Conservation (phyloP, 2,113 vertebrate species). For the Castor canadensis region DNA sequence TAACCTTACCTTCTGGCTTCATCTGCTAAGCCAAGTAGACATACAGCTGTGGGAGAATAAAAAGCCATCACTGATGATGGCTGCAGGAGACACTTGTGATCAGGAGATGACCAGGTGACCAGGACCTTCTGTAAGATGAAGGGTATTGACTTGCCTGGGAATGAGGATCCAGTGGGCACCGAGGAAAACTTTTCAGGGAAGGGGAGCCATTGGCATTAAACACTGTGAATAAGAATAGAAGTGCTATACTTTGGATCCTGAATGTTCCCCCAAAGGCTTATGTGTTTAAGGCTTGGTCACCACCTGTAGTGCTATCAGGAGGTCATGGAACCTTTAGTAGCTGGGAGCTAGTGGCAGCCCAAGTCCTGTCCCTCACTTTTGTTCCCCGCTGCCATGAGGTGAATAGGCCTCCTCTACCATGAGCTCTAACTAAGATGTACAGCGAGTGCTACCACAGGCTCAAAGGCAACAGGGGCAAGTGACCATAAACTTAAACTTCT, state of each 20-base stretch:
- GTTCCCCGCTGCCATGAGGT: not conserved
- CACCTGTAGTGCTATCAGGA: too few relatives aligned
- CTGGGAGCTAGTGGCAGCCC: not conserved
- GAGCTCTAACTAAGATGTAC: not conserved
- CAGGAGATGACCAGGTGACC: too few relatives aligned
- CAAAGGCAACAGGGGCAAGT: not conserved
- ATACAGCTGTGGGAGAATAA: too few relatives aligned
- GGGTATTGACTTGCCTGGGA: not conserved
- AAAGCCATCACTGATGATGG: too few relatives aligned
- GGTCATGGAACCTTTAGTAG: too few relatives aligned
- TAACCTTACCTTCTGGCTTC: too few relatives aligned
- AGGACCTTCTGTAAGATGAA: not conserved
- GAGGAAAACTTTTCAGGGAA: not conserved
- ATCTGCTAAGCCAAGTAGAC: too few relatives aligned
- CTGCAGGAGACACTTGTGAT: too few relatives aligned
- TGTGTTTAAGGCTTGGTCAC: not conserved
- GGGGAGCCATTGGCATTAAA: not conserved
- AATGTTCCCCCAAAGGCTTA: not conserved
- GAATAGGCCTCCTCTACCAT: not conserved
- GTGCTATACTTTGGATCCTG: not conserved
- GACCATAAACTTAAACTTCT: not conserved
- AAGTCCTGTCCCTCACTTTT: not conserved
- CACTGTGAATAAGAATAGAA: not conserved
- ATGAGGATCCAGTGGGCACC: not conserved
- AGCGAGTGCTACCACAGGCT: not conserved